Percentiles rank a stretch among this genome's conserved stretches.
Evolutionary conservation across 2,113 vertebrate genomes (phyloP).

Genomic region (Tangachromis dhanisi): DNA sequence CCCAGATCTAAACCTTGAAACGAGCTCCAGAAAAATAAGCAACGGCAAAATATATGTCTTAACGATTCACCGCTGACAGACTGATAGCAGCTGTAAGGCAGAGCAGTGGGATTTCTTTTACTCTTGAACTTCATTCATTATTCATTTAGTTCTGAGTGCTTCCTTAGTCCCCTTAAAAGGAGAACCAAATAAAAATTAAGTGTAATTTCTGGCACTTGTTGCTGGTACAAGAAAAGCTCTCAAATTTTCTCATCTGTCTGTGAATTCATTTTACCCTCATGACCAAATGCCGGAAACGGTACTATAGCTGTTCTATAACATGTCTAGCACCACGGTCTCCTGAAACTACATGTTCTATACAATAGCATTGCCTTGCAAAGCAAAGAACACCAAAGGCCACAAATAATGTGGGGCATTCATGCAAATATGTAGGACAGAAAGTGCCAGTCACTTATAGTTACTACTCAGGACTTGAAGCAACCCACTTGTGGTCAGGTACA

Average conservation of each 20-base stretch:
- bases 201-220: not conserved
- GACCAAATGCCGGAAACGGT: not conserved
- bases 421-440: not conserved
- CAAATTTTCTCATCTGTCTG: not conserved
- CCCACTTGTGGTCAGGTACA: constrained; percentile 8
- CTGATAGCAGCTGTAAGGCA: not conserved
- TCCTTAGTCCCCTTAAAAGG: not conserved
- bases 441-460: not conserved
- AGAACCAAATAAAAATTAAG: not conserved
- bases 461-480: not conserved
- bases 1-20: not conserved
- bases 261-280: not conserved
- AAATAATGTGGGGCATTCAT: not conserved
- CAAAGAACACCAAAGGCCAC: not conserved
- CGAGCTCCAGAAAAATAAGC: not conserved
- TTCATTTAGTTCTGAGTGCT: not conserved
- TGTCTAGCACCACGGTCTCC: not conserved
- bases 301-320: not conserved
- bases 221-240: not conserved
- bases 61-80: not conserved
- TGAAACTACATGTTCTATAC: not conserved
- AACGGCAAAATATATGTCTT: not conserved
- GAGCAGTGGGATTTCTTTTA: not conserved
- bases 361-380: not conserved
- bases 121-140: not conserved